Evolutionary conservation across 2,113 vertebrate genomes (phyloP).

Genomic region (Misgurnus mizolepis): DNA sequence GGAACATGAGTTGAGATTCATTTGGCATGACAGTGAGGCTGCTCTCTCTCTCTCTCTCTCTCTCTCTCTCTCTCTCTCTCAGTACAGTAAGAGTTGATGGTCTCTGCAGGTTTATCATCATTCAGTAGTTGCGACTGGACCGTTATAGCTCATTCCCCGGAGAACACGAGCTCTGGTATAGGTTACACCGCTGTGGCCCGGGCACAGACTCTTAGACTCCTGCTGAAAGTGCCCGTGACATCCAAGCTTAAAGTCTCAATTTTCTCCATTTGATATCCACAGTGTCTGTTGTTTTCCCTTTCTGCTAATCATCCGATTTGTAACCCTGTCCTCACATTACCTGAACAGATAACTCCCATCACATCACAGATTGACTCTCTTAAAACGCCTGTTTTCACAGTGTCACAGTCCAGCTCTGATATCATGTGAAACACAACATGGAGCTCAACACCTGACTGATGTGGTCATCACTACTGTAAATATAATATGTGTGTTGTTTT

Average conservation of each 20-base stretch:
- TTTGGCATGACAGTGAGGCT: slow-evolving; percentile 19
- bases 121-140: slow-evolving; percentile 59
- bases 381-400: slow-evolving; percentile 20
- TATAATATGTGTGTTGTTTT: slow-evolving; percentile 24
- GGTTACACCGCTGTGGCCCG: slow-evolving; percentile 62
- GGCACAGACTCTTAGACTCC: slow-evolving; percentile 62
- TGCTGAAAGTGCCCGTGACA: slow-evolving; percentile 54
- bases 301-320: slow-evolving; percentile 60
- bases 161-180: slow-evolving; percentile 34
- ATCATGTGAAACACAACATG: background rate
- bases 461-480: too few species aligned
- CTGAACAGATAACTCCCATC: slow-evolving; percentile 10
- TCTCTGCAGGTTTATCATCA: slow-evolving; percentile 65
- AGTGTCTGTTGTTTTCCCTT: slow-evolving; percentile 50
- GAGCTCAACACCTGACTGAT: background rate
- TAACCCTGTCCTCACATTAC: slow-evolving; percentile 38
- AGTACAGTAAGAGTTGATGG: slow-evolving; percentile 51
- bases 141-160: slow-evolving; percentile 66
- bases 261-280: slow-evolving; percentile 43
- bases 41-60: slow-evolving; percentile 46
- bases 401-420: background rate
- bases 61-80: too few species aligned
- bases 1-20: slow-evolving; percentile 34
- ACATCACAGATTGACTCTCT: background rate
- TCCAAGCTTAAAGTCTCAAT: slow-evolving; percentile 41